These are phyloP conservation scores for Corella eumyota DNA, from an alignment of 23 tunicate genomes.

Conservation along the genomic window DNA sequence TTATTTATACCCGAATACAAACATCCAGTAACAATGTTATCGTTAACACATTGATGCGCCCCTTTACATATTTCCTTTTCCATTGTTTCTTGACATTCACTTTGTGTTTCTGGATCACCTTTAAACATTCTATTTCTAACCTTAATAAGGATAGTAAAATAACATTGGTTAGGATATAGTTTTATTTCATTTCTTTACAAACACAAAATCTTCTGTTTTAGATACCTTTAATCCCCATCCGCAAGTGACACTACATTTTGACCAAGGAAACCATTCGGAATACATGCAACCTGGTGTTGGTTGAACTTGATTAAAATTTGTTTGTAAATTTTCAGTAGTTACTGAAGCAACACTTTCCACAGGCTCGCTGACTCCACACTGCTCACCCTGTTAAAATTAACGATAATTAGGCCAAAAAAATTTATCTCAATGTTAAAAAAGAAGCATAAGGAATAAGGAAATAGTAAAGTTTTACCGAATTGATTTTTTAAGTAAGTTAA, in stretches of 20 bases:
- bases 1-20: slow-evolving; percentile 58
- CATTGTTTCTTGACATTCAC: slow-evolving; percentile 38
- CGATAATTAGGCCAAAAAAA: too few species aligned
- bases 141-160: too few species aligned
- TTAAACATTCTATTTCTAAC: slow-evolving; percentile 39
- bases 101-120: background rate
- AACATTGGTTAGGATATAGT: too few species aligned
- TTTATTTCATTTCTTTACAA: background rate
- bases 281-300: slow-evolving; percentile 35
- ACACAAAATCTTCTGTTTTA: background rate
- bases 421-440: too few species aligned
- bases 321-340: background rate
- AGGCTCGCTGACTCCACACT: slow-evolving; percentile 64
- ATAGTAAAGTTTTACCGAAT: too few species aligned
- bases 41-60: slow-evolving; percentile 11
- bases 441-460: too few species aligned
- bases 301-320: background rate
- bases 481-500: too few species aligned
- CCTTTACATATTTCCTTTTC: slow-evolving; percentile 86
- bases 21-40: slow-evolving; percentile 43
- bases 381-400: slow-evolving; percentile 40
- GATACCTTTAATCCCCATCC: slow-evolving; percentile 93
- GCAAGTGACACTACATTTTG: slow-evolving; percentile 71
- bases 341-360: background rate
- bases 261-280: slow-evolving; percentile 80